These are phyloP conservation scores for Zosterops borbonicus DNA, from an alignment of 2,113 vertebrate genomes.

Conservation along the genomic window DNA sequence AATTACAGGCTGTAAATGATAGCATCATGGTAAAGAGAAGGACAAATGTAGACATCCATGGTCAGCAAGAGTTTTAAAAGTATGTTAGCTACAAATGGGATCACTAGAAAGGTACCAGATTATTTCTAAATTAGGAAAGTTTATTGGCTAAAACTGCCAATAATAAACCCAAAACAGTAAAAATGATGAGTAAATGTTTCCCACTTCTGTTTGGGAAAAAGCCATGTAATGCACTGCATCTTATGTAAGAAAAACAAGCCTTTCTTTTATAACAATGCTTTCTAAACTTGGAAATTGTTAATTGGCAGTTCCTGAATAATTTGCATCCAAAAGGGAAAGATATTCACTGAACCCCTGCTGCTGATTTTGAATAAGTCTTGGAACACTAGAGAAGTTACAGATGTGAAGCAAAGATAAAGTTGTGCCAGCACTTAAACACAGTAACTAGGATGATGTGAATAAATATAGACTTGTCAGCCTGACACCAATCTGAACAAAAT, in stretches of 20 bases:
- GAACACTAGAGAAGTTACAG: conserved; percentile 26
- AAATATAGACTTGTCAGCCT: conserved; percentile 29
- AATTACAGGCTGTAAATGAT: neutral
- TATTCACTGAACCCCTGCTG: conserved; percentile 20
- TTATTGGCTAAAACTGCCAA: neutral
- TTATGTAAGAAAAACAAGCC: conserved; percentile 13
- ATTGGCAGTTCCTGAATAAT: conserved; percentile 31
- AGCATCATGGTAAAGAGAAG: neutral
- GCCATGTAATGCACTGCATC: neutral
- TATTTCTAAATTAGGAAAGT: neutral
- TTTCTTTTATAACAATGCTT: conserved; percentile 19
- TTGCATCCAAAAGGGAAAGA: conserved; percentile 40
- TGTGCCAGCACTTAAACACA: conserved; percentile 36
- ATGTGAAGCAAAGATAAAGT: conserved; percentile 44
- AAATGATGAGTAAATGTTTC: conserved; percentile 11
- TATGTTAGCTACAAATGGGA: neutral
- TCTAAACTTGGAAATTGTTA: conserved; percentile 43
- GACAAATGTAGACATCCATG: neutral
- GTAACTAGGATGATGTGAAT: conserved; percentile 21
- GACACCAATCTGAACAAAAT: conserved; percentile 16
- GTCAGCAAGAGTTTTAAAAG: neutral
- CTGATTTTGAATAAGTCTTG: conserved; percentile 40
- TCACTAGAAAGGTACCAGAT: neutral
- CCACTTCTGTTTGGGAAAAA: neutral
- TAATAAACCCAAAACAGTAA: neutral